A percentile compares a stretch with the other conserved stretches of the same genome.
Evolutionary conservation across 23 tunicate genomes (phyloP).

Genomic region (Oikopleura dioica): DNA sequence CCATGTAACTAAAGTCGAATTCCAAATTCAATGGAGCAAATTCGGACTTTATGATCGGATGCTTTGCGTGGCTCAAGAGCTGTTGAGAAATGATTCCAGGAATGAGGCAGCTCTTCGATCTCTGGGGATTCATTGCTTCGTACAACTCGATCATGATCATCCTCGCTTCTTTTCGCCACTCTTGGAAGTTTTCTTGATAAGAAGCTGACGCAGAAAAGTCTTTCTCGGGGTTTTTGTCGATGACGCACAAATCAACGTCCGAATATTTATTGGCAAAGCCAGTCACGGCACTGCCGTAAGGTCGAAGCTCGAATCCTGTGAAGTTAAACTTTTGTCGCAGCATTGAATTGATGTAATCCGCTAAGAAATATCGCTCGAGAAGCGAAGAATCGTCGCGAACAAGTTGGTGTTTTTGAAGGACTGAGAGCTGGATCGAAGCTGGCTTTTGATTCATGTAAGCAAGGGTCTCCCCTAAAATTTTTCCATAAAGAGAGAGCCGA

Average conservation of each 20-base stretch:
- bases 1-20: constrained; percentile 12
- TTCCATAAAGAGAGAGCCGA: too few species aligned
- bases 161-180: neutral
- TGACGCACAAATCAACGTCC: constrained; percentile 3
- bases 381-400: neutral
- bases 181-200: neutral
- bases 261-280: constrained; percentile 11
- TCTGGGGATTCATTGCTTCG: constrained; percentile 1
- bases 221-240: neutral
- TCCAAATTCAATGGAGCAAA: constrained; percentile 1
- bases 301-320: neutral
- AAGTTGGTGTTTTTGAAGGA: neutral
- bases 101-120: neutral
- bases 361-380: neutral
- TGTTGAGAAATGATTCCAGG: neutral
- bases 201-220: neutral
- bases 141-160: neutral
- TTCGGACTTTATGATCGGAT: constrained; percentile 11
- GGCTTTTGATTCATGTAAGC: neutral
- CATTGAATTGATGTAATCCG: neutral
- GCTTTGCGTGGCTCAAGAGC: neutral
- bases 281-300: constrained; percentile 12
- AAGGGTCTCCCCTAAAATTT: neutral
- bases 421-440: neutral
- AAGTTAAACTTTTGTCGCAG: neutral